These are phyloP conservation scores for Gallinago nigripennis DNA, from an alignment of 2,797 vertebrate species.

Conservation along the genomic window DNA sequence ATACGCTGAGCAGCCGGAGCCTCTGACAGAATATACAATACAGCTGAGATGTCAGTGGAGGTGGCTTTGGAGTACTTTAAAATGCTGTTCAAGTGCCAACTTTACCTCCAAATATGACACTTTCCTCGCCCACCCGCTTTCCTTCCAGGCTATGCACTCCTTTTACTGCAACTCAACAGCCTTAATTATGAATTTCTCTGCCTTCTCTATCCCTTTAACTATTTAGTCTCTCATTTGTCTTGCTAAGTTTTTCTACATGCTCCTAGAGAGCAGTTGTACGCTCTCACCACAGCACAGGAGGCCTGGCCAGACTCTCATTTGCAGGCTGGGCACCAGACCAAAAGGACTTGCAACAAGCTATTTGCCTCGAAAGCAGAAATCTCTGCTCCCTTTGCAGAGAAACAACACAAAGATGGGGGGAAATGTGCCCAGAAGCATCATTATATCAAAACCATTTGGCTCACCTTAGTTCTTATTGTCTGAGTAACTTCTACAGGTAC, in stretches of 20 bases:
- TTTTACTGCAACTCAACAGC: constrained; percentile 3
- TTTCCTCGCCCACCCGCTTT: constrained; percentile 35
- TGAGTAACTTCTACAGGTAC: neutral
- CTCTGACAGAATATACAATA: constrained; percentile 36
- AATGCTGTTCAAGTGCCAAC: constrained; percentile 59
- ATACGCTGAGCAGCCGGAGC: neutral
- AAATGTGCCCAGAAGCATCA: neutral
- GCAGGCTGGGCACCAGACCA: neutral
- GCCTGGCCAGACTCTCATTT: neutral
- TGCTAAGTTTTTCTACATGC: neutral
- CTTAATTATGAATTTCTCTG: constrained; percentile 43
- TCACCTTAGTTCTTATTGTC: neutral
- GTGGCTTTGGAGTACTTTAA: constrained; percentile 66
- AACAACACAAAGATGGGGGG: neutral
- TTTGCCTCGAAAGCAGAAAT: neutral
- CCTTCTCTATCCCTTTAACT: constrained; percentile 18
- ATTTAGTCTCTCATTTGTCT: neutral
- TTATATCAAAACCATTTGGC: neutral
- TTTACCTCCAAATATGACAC: constrained; percentile 63
- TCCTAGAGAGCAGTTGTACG: neutral
- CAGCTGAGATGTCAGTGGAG: constrained; percentile 56
- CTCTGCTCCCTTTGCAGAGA: neutral
- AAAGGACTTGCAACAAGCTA: neutral
- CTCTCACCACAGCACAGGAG: neutral
- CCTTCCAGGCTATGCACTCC: neutral